Base-by-base conservation (phyloP, 2,797 vertebrate species). In the Chaetophractus vellerosus region DNA sequence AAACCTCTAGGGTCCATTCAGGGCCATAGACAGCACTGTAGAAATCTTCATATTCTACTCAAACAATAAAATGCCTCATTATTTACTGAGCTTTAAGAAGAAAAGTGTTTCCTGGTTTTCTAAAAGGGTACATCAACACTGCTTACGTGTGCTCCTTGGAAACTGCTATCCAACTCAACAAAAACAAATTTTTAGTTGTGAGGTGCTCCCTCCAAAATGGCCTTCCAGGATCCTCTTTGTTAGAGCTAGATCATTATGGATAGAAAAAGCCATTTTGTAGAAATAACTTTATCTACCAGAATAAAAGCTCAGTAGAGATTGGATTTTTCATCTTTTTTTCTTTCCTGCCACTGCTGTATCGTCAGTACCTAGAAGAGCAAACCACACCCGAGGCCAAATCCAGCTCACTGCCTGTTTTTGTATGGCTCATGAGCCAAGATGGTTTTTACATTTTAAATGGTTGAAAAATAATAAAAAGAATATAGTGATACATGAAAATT, bases 401-500 rank as follows among this genome's bases (percentile, higher is more conserved):
- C 28, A 63, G 36, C 4, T 19, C 14, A 9, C 24, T 26, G 33
- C 11, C 23, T 26, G 81, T 68, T 41, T 71, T 4, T 64, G 24
- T 36, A 80, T 19, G 19, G 36, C 33, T 76, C 41, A 38, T 45
- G 3, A 68, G 33, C 23, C 1, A 50, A 8, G 36, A 79, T 12
- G 18, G 19, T 59, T 95, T 88, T 85, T 68, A 24, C 31, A 41
- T 52, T 82, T 74, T 71, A 71, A 95, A 86, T 66, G 33, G 55
- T 63, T 91, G 48, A 81, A 82, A 72, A 91, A 31, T 12, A 69
- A 72, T 31, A 18, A 36, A 33, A 61, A 26, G 68, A 45, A 74
- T 57, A 64, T 21, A 57, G 48, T 82, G 69, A 89, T 15, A 82
- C 14, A 52, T 19, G 33, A 64, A 15, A 91, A 72, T 41, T 26